Evolutionary conservation across 2,888 invertebrate genomes (phyloP).

Genomic region (Odontothrips loti): DNA sequence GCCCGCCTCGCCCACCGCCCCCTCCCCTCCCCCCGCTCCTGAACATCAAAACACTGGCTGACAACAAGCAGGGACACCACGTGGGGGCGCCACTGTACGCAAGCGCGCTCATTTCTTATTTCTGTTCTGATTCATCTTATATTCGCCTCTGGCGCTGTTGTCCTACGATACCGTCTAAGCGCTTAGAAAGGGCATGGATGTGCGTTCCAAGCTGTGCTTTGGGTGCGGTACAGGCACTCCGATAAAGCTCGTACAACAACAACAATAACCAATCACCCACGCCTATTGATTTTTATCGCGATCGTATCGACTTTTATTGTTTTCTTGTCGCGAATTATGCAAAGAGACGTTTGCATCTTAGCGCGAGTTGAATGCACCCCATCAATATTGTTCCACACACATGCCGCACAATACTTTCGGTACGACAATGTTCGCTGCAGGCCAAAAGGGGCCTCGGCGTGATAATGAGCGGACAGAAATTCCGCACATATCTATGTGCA

Average conservation of each 20-base stretch:
- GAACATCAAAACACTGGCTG: too few relatives aligned
- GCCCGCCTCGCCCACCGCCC: not conserved
- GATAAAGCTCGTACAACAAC: too few relatives aligned
- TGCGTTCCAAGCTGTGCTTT: not conserved
- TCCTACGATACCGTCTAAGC: not conserved
- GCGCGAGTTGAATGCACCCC: not conserved
- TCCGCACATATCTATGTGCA: too few relatives aligned
- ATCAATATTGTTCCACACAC: not conserved
- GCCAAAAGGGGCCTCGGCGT: too few relatives aligned
- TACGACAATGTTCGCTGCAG: too few relatives aligned
- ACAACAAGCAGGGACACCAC: too few relatives aligned
- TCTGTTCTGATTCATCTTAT: too few relatives aligned
- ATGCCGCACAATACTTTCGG: too few relatives aligned
- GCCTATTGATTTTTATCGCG: slow-evolving; percentile 9
- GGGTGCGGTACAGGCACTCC: not conserved
- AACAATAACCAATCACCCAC: not conserved
- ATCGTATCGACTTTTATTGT: slow-evolving; percentile 20
- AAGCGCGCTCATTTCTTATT: too few relatives aligned
- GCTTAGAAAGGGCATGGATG: not conserved
- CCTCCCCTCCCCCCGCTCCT: too few relatives aligned
- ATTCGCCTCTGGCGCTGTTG: not conserved
- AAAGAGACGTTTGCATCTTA: slow-evolving; percentile 17
- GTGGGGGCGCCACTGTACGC: too few relatives aligned
- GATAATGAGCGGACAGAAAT: too few relatives aligned
- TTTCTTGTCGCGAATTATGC: slow-evolving; percentile 12